Percentiles rank a stretch among this genome's conserved stretches.
phyloP scores from a whole-genome alignment of 2,888 invertebrate genomes.

The Schizotus pectinicornis region DNA sequence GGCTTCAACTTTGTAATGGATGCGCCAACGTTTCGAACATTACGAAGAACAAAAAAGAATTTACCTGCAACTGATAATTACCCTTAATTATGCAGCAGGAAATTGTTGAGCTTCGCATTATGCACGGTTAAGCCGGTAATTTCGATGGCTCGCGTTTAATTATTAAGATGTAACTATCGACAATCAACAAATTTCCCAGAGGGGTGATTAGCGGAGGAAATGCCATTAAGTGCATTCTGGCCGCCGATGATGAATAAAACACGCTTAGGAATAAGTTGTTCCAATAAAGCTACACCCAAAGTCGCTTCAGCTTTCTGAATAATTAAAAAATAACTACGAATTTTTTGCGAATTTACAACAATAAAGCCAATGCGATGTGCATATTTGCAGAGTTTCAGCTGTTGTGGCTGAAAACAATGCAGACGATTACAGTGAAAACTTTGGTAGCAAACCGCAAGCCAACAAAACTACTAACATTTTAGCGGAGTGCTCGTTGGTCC shows the following conservation, averaged over 20 bases:
- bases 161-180: slow-evolving; percentile 37
- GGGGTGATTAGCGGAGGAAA: slow-evolving; percentile 32
- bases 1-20: too few species aligned
- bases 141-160: slow-evolving; percentile 29
- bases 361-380: too few species aligned
- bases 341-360: too few species aligned
- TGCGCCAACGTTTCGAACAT: too few species aligned
- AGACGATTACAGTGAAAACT: not conserved
- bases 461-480: slow-evolving; percentile 5
- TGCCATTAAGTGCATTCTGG: slow-evolving; percentile 22
- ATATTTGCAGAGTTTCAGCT: too few species aligned
- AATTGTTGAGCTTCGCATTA: slow-evolving; percentile 9
- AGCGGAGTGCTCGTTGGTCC: slow-evolving; percentile 8
- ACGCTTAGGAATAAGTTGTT: not conserved
- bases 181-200: slow-evolving; percentile 38
- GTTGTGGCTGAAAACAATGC: not conserved
- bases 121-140: slow-evolving; percentile 9
- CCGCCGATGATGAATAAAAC: slow-evolving; percentile 23
- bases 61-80: too few species aligned
- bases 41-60: too few species aligned
- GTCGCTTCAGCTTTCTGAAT: too few species aligned
- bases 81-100: slow-evolving; percentile 1
- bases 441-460: not conserved
- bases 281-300: too few species aligned
- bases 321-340: too few species aligned